Evolutionary conservation across 92 coral and sea anemone species (phyloP).

Genomic region (Nematostella vectensis): DNA sequence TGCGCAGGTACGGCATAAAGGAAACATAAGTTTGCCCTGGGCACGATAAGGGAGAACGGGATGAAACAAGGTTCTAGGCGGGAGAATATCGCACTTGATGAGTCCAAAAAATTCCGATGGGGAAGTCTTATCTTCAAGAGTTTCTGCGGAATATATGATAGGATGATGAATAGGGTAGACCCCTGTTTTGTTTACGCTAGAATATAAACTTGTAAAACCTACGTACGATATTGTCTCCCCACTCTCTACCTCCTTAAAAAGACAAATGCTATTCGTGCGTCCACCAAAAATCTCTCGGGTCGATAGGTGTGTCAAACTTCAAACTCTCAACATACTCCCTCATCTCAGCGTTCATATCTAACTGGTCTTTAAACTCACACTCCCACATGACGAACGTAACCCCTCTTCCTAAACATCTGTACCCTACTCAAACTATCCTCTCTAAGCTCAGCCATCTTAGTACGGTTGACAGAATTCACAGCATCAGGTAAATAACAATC

Average conservation of each 20-base stretch:
- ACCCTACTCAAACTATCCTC: conserved; percentile 12
- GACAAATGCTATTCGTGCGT: conserved; percentile 17
- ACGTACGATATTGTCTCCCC: conserved; percentile 30
- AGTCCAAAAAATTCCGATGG: conserved; percentile 21
- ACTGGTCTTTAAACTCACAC: not conserved
- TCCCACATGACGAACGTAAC: not conserved
- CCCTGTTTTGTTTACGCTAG: conserved; percentile 9
- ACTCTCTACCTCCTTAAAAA: conserved; percentile 1
- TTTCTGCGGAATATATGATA: not conserved
- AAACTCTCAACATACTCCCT: not conserved
- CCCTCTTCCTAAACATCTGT: not conserved
- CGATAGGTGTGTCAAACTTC: conserved; percentile 6
- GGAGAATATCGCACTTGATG: conserved; percentile 38
- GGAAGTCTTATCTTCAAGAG: not conserved
- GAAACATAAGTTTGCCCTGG: conserved; percentile 27
- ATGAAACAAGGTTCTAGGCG: conserved; percentile 39
- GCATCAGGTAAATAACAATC: conserved; percentile 23
- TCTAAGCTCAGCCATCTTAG: conserved; percentile 28
- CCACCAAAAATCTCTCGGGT: conserved; percentile 37
- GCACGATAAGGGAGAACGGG: conserved; percentile 39
- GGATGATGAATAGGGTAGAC: not conserved
- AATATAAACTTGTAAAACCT: conserved; percentile 27
- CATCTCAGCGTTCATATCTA: not conserved
- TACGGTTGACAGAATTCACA: conserved; percentile 9
- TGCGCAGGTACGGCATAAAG: conserved; percentile 31